Evolutionary conservation across 1,140 invertebrate species (phyloP).

Genomic region (Coelopa frigida): DNA sequence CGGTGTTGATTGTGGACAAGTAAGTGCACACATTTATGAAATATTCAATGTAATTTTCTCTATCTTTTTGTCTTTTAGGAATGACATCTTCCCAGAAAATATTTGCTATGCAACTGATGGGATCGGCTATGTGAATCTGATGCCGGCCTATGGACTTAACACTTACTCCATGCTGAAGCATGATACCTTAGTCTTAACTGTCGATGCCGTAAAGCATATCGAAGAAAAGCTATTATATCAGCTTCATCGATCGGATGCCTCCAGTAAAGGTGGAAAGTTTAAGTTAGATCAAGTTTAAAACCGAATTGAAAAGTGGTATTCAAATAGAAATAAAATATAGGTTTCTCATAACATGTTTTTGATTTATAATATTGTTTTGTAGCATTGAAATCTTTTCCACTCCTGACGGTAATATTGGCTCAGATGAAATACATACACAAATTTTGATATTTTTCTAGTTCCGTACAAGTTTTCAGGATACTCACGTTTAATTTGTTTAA

Average conservation of each 20-base stretch:
- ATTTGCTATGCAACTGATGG: conserved; percentile 70
- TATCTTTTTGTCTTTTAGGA: conserved; percentile 53
- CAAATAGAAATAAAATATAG: too few relatives aligned
- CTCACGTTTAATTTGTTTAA: too few relatives aligned
- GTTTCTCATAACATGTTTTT: too few relatives aligned
- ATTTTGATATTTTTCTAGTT: too few relatives aligned
- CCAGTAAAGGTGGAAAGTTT: conserved; percentile 45
- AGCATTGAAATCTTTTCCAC: too few relatives aligned
- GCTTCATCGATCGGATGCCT: conserved; percentile 58
- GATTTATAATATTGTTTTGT: too few relatives aligned
- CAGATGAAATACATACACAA: too few relatives aligned
- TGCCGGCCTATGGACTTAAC: conserved; percentile 88
- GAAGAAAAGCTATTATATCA: conserved; percentile 79
- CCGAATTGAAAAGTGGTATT: too few relatives aligned
- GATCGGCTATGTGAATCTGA: conserved; percentile 81
- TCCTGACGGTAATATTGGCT: too few relatives aligned
- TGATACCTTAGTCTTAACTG: conserved; percentile 85
- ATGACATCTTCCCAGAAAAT: conserved; percentile 80
- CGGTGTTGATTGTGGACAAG: conserved; percentile 90
- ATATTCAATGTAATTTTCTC: conserved; percentile 39
- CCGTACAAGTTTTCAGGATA: too few relatives aligned
- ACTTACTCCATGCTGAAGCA: conserved; percentile 93
- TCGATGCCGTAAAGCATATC: conserved; percentile 73
- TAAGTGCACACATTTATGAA: conserved; percentile 46
- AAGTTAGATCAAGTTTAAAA: conserved; percentile 50